These are phyloP conservation scores for Tursiops truncatus DNA, from an alignment of 2,113 vertebrate genomes.

Conservation along the genomic window DNA sequence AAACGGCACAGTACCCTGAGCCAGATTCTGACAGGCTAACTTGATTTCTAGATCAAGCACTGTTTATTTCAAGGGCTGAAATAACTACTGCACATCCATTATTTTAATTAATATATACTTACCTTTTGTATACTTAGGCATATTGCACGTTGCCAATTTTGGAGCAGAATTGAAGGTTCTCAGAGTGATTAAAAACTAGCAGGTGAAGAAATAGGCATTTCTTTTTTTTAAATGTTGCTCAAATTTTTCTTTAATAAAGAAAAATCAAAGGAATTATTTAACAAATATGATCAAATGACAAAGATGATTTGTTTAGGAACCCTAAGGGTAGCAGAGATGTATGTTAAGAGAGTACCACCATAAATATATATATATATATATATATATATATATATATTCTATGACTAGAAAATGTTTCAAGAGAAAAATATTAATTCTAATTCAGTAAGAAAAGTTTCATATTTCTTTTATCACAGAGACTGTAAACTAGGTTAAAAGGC, in stretches of 20 bases:
- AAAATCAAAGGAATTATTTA: slow-evolving; percentile 52
- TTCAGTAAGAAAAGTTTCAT: slow-evolving; percentile 58
- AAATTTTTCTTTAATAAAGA: slow-evolving; percentile 65
- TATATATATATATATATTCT: slow-evolving; percentile 13
- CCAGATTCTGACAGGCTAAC: not conserved
- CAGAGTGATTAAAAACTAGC: not conserved
- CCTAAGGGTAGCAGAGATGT: slow-evolving; percentile 16
- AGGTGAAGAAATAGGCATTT: slow-evolving; percentile 28
- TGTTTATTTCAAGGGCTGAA: slow-evolving; percentile 13
- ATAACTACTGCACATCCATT: not conserved
- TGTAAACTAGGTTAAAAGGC: not conserved
- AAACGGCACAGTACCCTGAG: not conserved
- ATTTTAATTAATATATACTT: not conserved
- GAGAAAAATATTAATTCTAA: slow-evolving; percentile 53
- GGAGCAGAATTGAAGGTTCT: not conserved
- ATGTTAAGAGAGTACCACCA: not conserved
- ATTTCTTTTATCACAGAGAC: not conserved
- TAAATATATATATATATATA: not conserved
- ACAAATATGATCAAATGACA: slow-evolving; percentile 56
- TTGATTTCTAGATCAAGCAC: not conserved
- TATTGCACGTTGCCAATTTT: not conserved
- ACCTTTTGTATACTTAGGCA: not conserved
- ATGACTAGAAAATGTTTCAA: slow-evolving; percentile 54
- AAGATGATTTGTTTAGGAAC: slow-evolving; percentile 38
- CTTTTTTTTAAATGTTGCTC: slow-evolving; percentile 26